Percentiles rank a stretch among this genome's conserved stretches.
These are phyloP conservation scores for Tetramorium bicarinatum DNA, from an alignment of 2,888 invertebrate species.

Conservation along the genomic window DNA sequence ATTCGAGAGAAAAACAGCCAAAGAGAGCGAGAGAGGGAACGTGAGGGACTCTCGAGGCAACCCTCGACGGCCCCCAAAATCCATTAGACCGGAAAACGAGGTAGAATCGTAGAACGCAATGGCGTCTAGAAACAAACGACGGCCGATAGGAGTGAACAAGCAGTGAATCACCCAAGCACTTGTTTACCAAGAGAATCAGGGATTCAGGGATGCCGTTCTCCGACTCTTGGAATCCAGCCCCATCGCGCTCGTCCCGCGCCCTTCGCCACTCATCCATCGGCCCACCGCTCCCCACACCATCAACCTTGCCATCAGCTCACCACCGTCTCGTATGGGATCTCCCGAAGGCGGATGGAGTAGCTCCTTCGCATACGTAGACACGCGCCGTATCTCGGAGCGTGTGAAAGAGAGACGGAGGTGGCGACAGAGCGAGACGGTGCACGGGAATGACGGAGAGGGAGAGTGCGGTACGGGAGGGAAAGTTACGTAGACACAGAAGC, in stretches of 20 bases:
- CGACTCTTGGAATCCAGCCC: constrained; percentile 81
- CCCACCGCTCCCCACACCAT: constrained; percentile 37
- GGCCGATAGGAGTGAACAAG: constrained; percentile 84
- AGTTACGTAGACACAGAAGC: constrained; percentile 75
- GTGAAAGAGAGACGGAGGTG: constrained; percentile 42
- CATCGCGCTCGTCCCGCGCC: constrained; percentile 61
- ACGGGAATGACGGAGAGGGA: constrained; percentile 2
- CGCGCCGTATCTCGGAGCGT: constrained; percentile 43
- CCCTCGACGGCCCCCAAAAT: constrained; percentile 74
- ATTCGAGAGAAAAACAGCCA: not conserved
- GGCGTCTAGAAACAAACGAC: constrained; percentile 85
- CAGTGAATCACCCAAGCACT: constrained; percentile 86
- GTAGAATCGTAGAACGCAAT: constrained; percentile 81
- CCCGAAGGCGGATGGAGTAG: constrained; percentile 49
- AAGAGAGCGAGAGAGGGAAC: constrained; percentile 34
- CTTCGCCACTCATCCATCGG: constrained; percentile 25
- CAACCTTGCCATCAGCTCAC: constrained; percentile 52
- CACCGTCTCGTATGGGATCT: constrained; percentile 57
- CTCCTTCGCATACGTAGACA: constrained; percentile 54
- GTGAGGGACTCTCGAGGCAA: constrained; percentile 50
- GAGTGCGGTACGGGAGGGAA: constrained; percentile 25
- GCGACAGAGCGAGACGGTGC: constrained; percentile 30
- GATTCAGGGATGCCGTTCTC: constrained; percentile 83
- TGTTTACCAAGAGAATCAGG: constrained; percentile 86
- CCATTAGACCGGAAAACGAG: constrained; percentile 85